Conservation (phyloP, 1,140 invertebrate genomes). For the Euborellia annulipes region DNA sequence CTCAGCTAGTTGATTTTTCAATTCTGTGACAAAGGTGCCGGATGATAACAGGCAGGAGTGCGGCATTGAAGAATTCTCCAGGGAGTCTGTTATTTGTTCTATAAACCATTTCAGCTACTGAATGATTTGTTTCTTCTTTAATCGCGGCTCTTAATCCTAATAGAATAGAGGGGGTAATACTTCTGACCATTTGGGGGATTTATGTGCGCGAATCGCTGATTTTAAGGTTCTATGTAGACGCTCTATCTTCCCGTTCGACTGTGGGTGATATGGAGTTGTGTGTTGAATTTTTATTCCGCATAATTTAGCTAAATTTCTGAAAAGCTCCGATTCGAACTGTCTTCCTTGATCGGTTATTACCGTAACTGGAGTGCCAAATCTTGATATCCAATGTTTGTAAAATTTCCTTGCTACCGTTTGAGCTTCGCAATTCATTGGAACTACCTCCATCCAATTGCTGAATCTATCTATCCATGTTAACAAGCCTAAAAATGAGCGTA, state of each 20-base stretch:
- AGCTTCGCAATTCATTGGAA: constrained; percentile 27
- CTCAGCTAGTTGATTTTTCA: too few relatives aligned
- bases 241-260: constrained; percentile 23
- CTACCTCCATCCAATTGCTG: constrained; percentile 29
- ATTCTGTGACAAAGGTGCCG: too few relatives aligned
- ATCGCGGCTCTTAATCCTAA: too few relatives aligned
- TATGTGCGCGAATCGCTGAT: constrained; percentile 16
- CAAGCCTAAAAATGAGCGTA: too few relatives aligned
- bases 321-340: constrained; percentile 19
- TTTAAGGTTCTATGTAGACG: constrained; percentile 27
- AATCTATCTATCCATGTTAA: constrained; percentile 27
- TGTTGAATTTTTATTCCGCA: constrained; percentile 20
- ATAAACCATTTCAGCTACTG: too few relatives aligned
- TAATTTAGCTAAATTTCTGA: background rate
- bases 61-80: too few relatives aligned
- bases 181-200: too few relatives aligned
- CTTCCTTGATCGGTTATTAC: constrained; percentile 17
- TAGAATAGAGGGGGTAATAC: too few relatives aligned
- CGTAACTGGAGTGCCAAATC: background rate
- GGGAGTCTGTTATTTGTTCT: too few relatives aligned
- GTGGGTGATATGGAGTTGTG: constrained; percentile 15
- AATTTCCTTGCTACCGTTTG: constrained; percentile 12
- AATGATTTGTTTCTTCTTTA: too few relatives aligned
- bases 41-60: too few relatives aligned
- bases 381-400: constrained; percentile 11